A percentile compares a stretch with the other conserved stretches of the same genome.
phyloP scores from a whole-genome alignment of 2,888 invertebrate species.

The Phalera bucephala region DNA sequence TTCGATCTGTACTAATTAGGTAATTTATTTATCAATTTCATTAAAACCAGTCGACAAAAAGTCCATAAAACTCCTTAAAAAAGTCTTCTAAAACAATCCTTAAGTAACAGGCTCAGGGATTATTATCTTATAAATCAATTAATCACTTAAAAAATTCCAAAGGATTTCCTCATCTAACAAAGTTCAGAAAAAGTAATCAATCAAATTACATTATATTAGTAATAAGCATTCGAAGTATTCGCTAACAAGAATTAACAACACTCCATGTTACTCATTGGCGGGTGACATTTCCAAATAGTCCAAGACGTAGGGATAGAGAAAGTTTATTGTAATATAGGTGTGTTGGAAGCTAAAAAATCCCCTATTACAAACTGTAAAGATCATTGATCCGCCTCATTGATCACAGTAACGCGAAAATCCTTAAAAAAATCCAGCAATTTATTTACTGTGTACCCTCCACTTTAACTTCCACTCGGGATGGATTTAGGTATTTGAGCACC shows the following conservation, averaged over 20 bases:
- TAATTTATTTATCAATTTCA: no score
- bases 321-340: constrained; percentile 22
- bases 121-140: background rate
- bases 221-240: constrained; percentile 51
- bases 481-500: constrained; percentile 12
- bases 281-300: constrained; percentile 54
- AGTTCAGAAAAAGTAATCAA: constrained; percentile 33
- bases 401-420: constrained; percentile 76
- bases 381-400: constrained; percentile 75
- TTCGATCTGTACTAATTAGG: no score
- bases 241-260: constrained; percentile 69
- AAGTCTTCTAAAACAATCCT: no score
- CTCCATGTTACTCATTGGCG: constrained; percentile 36
- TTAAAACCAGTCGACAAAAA: no score
- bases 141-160: background rate
- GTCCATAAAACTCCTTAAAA: no score
- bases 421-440: constrained; percentile 76
- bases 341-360: constrained; percentile 47
- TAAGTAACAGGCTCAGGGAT: no score
- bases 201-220: constrained; percentile 48
- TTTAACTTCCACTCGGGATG: constrained; percentile 22
- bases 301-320: constrained; percentile 44
- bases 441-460: constrained; percentile 62
- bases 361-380: constrained; percentile 72
- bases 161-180: background rate